phyloP scores from a whole-genome alignment of 2,113 vertebrate genomes.

The Artemisiospiza belli region DNA sequence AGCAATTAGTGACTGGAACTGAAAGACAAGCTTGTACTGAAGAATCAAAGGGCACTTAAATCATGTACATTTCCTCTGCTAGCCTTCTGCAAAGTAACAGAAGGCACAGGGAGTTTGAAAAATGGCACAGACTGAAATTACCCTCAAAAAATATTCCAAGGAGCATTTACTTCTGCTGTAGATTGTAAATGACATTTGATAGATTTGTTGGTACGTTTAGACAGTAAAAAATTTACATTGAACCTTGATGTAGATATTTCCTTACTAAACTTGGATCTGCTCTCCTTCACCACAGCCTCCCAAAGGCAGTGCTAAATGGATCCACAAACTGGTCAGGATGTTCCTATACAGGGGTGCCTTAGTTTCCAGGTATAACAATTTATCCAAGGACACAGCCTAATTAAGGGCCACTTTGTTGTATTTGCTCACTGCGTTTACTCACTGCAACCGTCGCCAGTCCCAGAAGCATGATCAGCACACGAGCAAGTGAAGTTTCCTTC shows the following conservation, averaged over 20 bases:
- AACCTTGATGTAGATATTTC: not conserved
- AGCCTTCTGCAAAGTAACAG: not conserved
- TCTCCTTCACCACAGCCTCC: not conserved
- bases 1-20: not conserved
- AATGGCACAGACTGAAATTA: not conserved
- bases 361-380: not conserved
- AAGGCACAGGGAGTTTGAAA: not conserved
- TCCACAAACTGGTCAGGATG: not conserved
- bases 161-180: not conserved
- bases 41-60: not conserved
- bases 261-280: not conserved
- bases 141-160: not conserved
- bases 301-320: not conserved
- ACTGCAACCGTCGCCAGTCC: constrained; percentile 70
- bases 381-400: not conserved
- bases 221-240: not conserved
- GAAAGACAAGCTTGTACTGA: not conserved
- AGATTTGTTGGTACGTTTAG: not conserved
- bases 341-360: not conserved
- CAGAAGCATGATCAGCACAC: constrained; percentile 53
- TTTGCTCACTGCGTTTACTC: constrained; percentile 13
- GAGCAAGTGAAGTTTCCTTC: constrained; percentile 76
- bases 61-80: not conserved
- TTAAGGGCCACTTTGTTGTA: not conserved
- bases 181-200: not conserved